Evolutionary conservation across 23 tunicate species (phyloP), one percentile per base, ranked within the genome.

Genomic region (Botrylloides violaceus): DNA sequence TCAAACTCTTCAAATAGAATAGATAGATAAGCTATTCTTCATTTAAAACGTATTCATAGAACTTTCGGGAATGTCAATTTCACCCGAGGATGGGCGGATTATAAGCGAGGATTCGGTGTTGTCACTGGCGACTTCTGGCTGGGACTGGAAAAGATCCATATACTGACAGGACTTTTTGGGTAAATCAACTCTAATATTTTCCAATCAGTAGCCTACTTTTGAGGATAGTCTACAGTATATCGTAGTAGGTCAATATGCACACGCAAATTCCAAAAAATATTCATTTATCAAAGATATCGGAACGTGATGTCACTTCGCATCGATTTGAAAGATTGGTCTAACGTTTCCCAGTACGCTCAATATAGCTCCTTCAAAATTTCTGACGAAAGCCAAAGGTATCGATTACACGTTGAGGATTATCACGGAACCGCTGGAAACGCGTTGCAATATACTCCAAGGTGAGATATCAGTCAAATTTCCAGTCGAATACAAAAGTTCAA

Each of bases 351-450:
- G 33, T 82, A 75, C 58, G 95, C 95, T 9, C 26, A 66, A 15
- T 86, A 86, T 37, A 80, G 36, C 24, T 66, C 61, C 24, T 76
- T 80, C 72, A 37, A 73, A 36, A 66, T 86, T 2, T n/a, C 49
- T 22, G 39, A 66, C 21, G 95, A 76, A 43, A 43, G 29, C n/a
- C 74, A 65, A 36, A 73, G 72, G 9, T 80, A 81, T 61, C 71
- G 66, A 62, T 71, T 76, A 47, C 36, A 80, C 1, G 80, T 80
- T 18, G 49, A 70, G 29, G 39, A 81, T 0, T 86, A 75, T 63
- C 33, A 50, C 2, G 95, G 95, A 22, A 86, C 86, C 7, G 95
- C 82, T 35, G 81, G 82, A 33, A 78, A 86, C 59, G 86, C 86
- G 24, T 29, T 86, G 65, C 64, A 84, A 65, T 76, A 76, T 56